phyloP scores from a whole-genome alignment of 2,113 vertebrate genomes.

The Athene cunicularia region DNA sequence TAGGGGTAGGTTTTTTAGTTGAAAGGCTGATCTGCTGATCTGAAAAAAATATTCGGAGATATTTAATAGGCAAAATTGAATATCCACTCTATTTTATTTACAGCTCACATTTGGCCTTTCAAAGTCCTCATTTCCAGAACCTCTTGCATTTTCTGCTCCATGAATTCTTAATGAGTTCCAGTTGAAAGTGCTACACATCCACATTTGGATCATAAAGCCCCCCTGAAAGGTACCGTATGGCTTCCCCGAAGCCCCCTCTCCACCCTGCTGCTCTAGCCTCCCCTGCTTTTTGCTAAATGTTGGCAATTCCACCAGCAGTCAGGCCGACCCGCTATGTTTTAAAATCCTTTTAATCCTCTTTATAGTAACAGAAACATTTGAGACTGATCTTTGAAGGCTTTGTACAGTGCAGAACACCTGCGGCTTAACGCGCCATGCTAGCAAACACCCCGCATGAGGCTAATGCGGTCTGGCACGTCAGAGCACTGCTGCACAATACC shows the following conservation, averaged over 20 bases:
- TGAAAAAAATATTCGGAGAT: slow-evolving; percentile 43
- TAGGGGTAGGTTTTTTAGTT: neutral
- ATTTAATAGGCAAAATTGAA: slow-evolving; percentile 61
- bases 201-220: slow-evolving; percentile 47
- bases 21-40: neutral
- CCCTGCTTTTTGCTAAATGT: neutral
- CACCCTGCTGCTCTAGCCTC: neutral
- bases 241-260: neutral
- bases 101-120: slow-evolving; percentile 68
- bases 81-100: slow-evolving; percentile 69
- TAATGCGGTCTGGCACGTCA: slow-evolving; percentile 20
- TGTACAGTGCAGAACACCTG: slow-evolving; percentile 73
- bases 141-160: slow-evolving; percentile 74
- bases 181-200: slow-evolving; percentile 67
- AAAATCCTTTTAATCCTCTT: slow-evolving; percentile 79
- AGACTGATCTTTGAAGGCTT: slow-evolving; percentile 73
- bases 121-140: slow-evolving; percentile 71
- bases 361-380: slow-evolving; percentile 74
- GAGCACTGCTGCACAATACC: neutral
- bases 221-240: neutral
- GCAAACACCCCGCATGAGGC: slow-evolving; percentile 36
- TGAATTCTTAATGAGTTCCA: slow-evolving; percentile 79
- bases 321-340: slow-evolving; percentile 47
- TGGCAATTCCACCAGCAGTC: slow-evolving; percentile 56
- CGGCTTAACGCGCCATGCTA: neutral